Percentiles rank a stretch among this genome's conserved stretches.
Evolutionary conservation across 2,113 vertebrate genomes (phyloP).

Genomic region (Cepphus grylle): DNA sequence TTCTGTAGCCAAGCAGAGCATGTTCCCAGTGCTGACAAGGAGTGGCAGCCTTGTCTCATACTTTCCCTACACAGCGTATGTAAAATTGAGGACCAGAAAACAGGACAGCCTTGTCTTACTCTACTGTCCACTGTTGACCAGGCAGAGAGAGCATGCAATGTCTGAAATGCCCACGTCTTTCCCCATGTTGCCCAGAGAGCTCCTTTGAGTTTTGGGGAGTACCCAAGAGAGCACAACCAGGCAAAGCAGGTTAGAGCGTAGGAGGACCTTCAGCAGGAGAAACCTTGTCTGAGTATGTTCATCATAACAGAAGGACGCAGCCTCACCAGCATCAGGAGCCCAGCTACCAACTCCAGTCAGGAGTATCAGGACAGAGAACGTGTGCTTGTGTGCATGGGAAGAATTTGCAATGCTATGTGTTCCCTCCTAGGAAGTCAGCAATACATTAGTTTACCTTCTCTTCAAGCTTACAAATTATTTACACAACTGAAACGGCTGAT

Average conservation of each 20-base stretch:
- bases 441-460: not conserved
- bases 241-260: not conserved
- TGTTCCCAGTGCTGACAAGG: not conserved
- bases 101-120: not conserved
- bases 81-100: not conserved
- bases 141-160: not conserved
- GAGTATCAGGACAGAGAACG: not conserved
- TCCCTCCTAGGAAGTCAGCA: not conserved
- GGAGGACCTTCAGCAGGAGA: not conserved
- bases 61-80: fast-evolving
- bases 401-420: not conserved
- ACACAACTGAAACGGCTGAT: not conserved
- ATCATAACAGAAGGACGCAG: not conserved
- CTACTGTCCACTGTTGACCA: not conserved
- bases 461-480: not conserved
- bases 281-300: not conserved
- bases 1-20: not conserved
- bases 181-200: not conserved
- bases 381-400: not conserved
- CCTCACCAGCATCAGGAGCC: not conserved
- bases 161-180: not conserved
- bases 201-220: not conserved
- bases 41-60: conserved; percentile 9
- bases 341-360: not conserved
- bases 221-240: not conserved